Evolutionary conservation across 2,113 vertebrate genomes (phyloP), one percentile per base, ranked within the genome.

Genomic region (Melanostigma gelatinosum): DNA sequence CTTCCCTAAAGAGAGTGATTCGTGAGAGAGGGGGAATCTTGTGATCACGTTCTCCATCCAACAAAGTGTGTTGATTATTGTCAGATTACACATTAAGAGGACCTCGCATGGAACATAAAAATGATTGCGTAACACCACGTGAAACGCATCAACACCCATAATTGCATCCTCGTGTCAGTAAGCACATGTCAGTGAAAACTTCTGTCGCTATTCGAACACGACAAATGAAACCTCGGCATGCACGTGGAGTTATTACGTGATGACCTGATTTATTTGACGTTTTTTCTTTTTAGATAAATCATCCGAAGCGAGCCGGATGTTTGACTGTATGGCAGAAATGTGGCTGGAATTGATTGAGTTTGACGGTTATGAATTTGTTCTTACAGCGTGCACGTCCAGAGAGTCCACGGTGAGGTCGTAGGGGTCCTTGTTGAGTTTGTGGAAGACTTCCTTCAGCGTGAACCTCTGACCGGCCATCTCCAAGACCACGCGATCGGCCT

Each of bases 361-460:
- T 76, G 52, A 60, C 29, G 2, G 5, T 9, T 4, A 5, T n/a
- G 62, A 27, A 16, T 68, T 32, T n/a, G 8, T 73, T 91, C 97
- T 95, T 94, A 99, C 98, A 54, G 98, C 97, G 0, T 99, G 98
- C 36, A 99, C 98, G 1, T 99, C 98, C 93, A 99, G 94, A 0
- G 98, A 99, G 82, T 99, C 98, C 72, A 99, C 98, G 0, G 98
- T 99, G 87, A 99, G 97, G 92, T 99, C 96, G 0, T 99, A 99
- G 3, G 98, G 97, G 87, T 99, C 97, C 98, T 99, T 99, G 75
- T 95, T 87, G 72, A 99, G 96, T 65, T 91, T 95, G 62, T 94
- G 91, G 1, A 99, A 99, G 89, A 99, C 94, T 90, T 99, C 93
- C 82, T 96, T 93, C 65, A 99, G 94, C 5, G 96, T 98, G 65